phyloP scores from a whole-genome alignment of 2,888 invertebrate species.

The Miltochrista miniata region DNA sequence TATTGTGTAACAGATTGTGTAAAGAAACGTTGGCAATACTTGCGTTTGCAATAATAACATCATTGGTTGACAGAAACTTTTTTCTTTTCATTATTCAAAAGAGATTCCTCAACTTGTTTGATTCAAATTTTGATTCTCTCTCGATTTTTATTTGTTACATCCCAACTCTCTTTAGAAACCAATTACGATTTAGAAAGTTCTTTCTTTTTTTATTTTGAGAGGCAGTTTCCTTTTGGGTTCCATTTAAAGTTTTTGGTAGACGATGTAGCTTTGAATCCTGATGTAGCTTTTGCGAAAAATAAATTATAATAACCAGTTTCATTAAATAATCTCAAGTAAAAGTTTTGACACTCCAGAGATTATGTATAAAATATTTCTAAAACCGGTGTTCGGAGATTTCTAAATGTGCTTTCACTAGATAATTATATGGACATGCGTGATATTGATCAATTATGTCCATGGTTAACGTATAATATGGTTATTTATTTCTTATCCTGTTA shows the following conservation, averaged over 20 bases:
- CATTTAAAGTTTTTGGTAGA: no score
- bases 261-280: no score
- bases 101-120: no score
- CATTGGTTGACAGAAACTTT: background rate
- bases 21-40: background rate
- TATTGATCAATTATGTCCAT: slow-evolving; percentile 6
- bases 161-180: no score
- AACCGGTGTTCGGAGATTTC: slow-evolving; percentile 33
- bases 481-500: no score
- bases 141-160: no score
- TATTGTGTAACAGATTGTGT: slow-evolving; percentile 9
- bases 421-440: background rate
- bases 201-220: no score
- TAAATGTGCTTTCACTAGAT: slow-evolving; percentile 34
- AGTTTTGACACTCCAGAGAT: slow-evolving; percentile 15
- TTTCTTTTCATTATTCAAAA: background rate
- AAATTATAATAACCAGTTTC: background rate
- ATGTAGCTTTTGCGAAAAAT: no score
- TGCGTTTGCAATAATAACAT: background rate
- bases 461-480: slow-evolving; percentile 2
- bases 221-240: no score
- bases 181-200: no score
- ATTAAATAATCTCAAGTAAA: slow-evolving; percentile 15
- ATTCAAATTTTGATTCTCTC: no score
- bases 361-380: slow-evolving; percentile 24